Evolutionary conservation across 2,888 invertebrate genomes (phyloP).

Genomic region (Drosophila bunnanda): DNA sequence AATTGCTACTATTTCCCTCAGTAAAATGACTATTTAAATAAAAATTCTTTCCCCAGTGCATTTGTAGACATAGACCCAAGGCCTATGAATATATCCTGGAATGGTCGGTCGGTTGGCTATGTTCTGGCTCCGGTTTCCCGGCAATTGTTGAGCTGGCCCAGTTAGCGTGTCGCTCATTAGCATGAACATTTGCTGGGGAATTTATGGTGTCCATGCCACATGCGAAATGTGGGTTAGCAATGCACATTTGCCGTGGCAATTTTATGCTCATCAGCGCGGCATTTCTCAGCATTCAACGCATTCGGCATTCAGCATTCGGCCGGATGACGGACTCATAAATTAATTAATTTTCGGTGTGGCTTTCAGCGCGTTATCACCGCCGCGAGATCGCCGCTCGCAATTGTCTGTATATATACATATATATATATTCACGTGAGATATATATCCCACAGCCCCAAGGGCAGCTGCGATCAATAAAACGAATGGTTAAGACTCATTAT

Average conservation of each 20-base stretch:
- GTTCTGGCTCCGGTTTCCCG: slow-evolving; percentile 29
- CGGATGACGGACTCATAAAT: slow-evolving; percentile 78
- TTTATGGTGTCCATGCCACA: slow-evolving; percentile 69
- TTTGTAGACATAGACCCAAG: slow-evolving; percentile 12
- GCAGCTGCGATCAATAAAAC: slow-evolving; percentile 77
- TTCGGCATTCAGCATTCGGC: slow-evolving; percentile 46
- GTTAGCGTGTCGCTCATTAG: slow-evolving; percentile 78
- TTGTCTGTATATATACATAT: slow-evolving; percentile 14
- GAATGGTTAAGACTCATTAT: slow-evolving; percentile 82
- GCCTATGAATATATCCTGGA: slow-evolving; percentile 31
- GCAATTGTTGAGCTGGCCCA: slow-evolving; percentile 75
- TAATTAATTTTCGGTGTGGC: slow-evolving; percentile 83
- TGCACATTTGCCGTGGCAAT: slow-evolving; percentile 60
- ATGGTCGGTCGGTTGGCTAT: slow-evolving; percentile 5
- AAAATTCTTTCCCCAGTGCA: background rate
- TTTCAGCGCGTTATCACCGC: slow-evolving; percentile 73
- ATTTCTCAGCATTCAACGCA: slow-evolving; percentile 67
- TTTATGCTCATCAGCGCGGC: slow-evolving; percentile 77
- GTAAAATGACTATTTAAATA: background rate
- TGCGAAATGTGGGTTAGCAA: slow-evolving; percentile 75
- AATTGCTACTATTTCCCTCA: background rate
- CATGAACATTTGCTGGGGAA: slow-evolving; percentile 75
- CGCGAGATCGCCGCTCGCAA: slow-evolving; percentile 59
- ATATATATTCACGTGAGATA: background rate
- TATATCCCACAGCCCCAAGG: slow-evolving; percentile 53